phyloP scores from a whole-genome alignment of 1,140 invertebrate species.

The Temnothorax nylanderi region DNA sequence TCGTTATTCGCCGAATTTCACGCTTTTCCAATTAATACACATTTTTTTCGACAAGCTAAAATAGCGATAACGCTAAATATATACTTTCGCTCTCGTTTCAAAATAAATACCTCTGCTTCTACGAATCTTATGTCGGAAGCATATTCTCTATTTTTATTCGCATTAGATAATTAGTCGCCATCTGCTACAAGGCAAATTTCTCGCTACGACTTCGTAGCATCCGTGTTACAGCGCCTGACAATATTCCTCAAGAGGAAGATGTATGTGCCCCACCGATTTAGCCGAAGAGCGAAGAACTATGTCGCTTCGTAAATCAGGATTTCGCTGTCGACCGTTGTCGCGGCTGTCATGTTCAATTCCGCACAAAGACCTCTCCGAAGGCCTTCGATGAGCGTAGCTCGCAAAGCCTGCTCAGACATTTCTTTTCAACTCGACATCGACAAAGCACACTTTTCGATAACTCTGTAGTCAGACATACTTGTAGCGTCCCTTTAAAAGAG shows the following conservation, averaged over 20 bases:
- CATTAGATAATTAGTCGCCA: conserved; percentile 5
- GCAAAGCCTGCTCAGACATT: conserved; percentile 39
- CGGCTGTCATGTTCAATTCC: conserved; percentile 51
- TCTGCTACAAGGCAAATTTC: not conserved
- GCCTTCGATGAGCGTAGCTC: conserved; percentile 30
- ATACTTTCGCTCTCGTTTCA: not conserved
- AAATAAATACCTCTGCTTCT: not conserved
- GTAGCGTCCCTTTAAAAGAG: not conserved
- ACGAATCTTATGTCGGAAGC: not conserved
- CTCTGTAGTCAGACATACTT: not conserved
- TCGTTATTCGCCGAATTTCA: not conserved
- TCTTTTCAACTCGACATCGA: conserved; percentile 31
- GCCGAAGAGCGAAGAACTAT: conserved; percentile 19
- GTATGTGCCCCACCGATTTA: not conserved
- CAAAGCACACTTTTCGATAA: conserved; percentile 35
- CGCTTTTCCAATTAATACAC: not conserved
- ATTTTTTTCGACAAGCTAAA: not conserved
- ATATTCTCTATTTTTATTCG: not conserved
- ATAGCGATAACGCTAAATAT: not conserved
- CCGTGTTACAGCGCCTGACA: not conserved
- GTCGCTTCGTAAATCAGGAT: conserved; percentile 55
- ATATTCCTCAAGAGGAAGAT: not conserved
- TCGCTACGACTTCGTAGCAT: not conserved
- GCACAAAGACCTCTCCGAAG: conserved; percentile 15
- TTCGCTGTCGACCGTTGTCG: conserved; percentile 45